Conservation (phyloP, 2,888 invertebrate genomes). For the Dascillus cervinus region DNA sequence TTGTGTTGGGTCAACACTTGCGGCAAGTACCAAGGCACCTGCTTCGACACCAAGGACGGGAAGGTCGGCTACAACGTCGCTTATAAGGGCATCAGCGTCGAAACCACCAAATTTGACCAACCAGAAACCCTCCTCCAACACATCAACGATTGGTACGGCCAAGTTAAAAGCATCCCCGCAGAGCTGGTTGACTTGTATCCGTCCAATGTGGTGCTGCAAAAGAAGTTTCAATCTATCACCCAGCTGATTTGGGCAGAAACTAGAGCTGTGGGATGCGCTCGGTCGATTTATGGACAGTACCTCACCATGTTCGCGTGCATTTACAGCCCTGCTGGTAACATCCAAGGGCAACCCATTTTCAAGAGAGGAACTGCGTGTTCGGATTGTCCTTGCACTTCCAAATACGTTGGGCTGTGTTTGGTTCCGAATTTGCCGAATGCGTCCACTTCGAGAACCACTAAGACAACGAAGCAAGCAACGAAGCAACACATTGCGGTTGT, state of each 20-base stretch:
- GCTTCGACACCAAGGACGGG: not conserved
- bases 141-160: not conserved
- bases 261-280: conserved; percentile 2
- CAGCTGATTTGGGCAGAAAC: conserved; percentile 4
- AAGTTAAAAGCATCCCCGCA: not conserved
- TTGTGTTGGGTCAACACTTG: conserved; percentile 8
- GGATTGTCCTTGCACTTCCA: too few species aligned
- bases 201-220: not conserved
- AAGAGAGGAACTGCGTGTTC: conserved; percentile 4
- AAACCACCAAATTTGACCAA: not conserved
- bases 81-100: not conserved
- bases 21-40: not conserved
- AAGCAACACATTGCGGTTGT: too few species aligned
- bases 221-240: not conserved
- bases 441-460: too few species aligned
- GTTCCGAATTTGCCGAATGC: too few species aligned
- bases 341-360: not conserved
- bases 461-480: too few species aligned
- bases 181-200: not conserved
- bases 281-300: conserved; percentile 2
- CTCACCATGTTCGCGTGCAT: conserved; percentile 3
- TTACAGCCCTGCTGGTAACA: conserved; percentile 3
- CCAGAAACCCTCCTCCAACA: not conserved
- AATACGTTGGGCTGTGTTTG: too few species aligned
- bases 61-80: conserved; percentile 1